Conservation (phyloP, 2,113 vertebrate genomes). For the Cyanoderma ruficeps region DNA sequence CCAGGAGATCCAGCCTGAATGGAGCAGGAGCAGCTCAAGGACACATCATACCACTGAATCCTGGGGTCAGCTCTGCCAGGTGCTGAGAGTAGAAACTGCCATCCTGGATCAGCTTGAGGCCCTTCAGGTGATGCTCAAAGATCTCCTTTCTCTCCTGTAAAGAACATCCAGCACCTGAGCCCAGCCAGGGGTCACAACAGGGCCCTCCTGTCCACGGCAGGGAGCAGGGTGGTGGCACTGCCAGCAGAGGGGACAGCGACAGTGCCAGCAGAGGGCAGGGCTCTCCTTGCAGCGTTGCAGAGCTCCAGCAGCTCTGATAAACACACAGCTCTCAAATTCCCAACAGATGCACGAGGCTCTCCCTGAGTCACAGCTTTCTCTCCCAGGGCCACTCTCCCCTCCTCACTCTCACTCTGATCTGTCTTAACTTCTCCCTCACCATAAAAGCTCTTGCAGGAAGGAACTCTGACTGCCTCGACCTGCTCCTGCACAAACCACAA, state of each 20-base stretch:
- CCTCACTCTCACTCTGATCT: conserved; percentile 10
- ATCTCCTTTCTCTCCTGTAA: conserved; percentile 93
- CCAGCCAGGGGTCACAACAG: rapidly evolving
- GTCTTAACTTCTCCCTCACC: not conserved
- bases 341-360: not conserved
- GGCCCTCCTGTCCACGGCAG: rapidly evolving
- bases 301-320: not conserved
- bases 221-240: not conserved
- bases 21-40: not conserved
- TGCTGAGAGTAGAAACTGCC: conserved; percentile 89
- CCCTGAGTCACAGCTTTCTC: conserved; percentile 16
- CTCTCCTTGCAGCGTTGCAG: not conserved
- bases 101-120: conserved; percentile 87
- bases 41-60: conserved; percentile 88
- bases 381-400: not conserved
- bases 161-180: not conserved
- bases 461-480: not conserved
- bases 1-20: not conserved
- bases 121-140: conserved; percentile 95
- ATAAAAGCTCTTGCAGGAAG: not conserved
- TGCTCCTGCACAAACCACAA: not conserved
- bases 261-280: conserved; percentile 63
- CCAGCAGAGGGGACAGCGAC: not conserved
- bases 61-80: conserved; percentile 92
- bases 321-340: not conserved